Conservation (phyloP, 2,113 vertebrate species). For the Gymnobelideus leadbeateri region DNA sequence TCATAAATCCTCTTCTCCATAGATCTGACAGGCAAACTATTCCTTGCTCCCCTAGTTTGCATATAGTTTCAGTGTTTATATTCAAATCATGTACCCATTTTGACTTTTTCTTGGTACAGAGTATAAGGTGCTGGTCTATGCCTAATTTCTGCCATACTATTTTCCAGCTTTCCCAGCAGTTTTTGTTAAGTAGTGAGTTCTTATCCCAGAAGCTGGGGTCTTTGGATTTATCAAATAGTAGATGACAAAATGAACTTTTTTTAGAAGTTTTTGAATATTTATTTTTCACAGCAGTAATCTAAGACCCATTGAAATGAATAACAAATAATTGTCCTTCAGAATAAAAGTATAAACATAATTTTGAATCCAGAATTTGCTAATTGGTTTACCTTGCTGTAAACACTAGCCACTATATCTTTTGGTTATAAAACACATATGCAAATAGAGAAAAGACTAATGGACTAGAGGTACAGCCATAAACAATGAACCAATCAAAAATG, state of each 20-base stretch:
- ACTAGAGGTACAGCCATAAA: conserved; percentile 10
- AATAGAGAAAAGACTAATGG: conserved; percentile 36
- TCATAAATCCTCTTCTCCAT: no score
- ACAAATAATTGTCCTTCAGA: conserved; percentile 28
- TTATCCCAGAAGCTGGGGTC: no score
- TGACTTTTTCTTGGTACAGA: no score
- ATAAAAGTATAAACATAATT: conserved; percentile 27
- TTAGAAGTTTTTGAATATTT: not conserved
- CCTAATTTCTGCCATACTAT: no score
- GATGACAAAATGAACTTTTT: not conserved
- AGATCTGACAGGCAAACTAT: no score
- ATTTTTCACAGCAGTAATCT: not conserved
- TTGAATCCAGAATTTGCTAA: conserved; percentile 31
- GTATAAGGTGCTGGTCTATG: no score
- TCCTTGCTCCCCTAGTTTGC: no score
- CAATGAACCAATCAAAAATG: not conserved
- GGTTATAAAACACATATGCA: conserved; percentile 8
- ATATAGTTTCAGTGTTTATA: no score
- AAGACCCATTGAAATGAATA: conserved; percentile 2
- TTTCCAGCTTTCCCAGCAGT: no score
- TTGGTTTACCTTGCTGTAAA: not conserved
- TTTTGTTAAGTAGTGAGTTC: no score
- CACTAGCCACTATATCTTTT: conserved; percentile 13
- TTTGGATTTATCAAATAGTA: no score
- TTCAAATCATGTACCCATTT: no score